A percentile compares a stretch with the other conserved stretches of the same genome.
Evolutionary conservation across 2,113 vertebrate genomes (phyloP).

Genomic region (Diadophis punctatus): DNA sequence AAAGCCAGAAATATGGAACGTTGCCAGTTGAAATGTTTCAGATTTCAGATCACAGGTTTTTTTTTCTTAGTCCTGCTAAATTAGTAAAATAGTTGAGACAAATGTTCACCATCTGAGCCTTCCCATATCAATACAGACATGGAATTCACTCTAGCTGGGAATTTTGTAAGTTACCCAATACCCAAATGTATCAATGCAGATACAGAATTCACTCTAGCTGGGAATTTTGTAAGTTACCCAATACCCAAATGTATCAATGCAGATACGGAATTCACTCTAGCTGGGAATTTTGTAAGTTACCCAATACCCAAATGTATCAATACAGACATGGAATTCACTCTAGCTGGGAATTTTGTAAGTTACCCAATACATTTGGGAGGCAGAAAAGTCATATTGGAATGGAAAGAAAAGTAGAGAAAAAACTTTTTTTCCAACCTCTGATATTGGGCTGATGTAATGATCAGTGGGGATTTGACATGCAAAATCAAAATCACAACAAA

Average conservation of each 20-base stretch:
- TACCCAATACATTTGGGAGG: neutral
- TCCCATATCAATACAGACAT: neutral
- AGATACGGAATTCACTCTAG: too few relatives aligned
- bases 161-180: neutral
- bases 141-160: neutral
- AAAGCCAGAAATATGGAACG: constrained; percentile 9
- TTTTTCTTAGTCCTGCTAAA: neutral
- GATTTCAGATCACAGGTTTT: neutral
- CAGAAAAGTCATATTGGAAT: neutral
- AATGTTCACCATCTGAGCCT: neutral
- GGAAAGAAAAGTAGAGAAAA: neutral
- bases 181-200: too few relatives aligned
- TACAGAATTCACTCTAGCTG: too few relatives aligned
- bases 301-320: too few relatives aligned
- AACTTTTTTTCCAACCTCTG: too few relatives aligned
- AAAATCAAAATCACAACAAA: neutral
- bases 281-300: too few relatives aligned
- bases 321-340: neutral
- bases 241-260: too few relatives aligned
- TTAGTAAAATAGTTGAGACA: neutral
- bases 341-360: neutral
- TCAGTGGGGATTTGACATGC: neutral
- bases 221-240: too few relatives aligned
- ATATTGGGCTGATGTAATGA: neutral
- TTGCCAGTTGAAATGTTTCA: constrained; percentile 18